phyloP scores from a whole-genome alignment of 2,113 vertebrate species.

The Silurus meridionalis region DNA sequence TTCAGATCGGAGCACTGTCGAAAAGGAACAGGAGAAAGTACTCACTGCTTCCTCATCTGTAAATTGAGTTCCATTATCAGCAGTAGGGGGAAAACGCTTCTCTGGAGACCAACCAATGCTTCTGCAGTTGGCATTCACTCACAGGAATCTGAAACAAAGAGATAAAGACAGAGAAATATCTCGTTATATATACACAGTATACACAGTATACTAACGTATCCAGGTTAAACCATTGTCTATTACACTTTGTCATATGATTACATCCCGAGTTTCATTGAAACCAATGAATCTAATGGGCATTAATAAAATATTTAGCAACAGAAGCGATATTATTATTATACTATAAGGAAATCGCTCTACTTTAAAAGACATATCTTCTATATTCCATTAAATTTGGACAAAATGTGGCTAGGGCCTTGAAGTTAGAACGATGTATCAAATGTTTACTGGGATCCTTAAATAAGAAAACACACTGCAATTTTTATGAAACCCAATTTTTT shows the following conservation, averaged over 20 bases:
- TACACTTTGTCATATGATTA: background rate
- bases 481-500: background rate
- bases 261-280: background rate
- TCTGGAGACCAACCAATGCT: constrained; percentile 37
- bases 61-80: constrained; percentile 50
- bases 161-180: background rate
- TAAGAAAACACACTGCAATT: background rate
- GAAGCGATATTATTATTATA: background rate
- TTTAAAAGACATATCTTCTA: background rate
- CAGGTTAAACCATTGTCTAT: background rate
- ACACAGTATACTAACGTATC: too few species aligned
- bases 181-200: too few species aligned
- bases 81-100: constrained; percentile 37
- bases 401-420: background rate
- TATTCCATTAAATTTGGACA: background rate
- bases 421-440: constrained; percentile 58
- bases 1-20: constrained; percentile 22
- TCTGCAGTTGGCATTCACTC: constrained; percentile 33
- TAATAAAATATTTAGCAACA: background rate
- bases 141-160: constrained; percentile 28
- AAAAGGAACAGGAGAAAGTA: constrained; percentile 41
- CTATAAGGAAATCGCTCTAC: background rate
- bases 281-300: background rate
- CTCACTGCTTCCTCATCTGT: constrained; percentile 54
- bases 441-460: constrained; percentile 20